A percentile compares a stretch with the other conserved stretches of the same genome.
Evolutionary conservation across 1,140 invertebrate genomes (phyloP).

Genomic region (Palaemon carinicauda): DNA sequence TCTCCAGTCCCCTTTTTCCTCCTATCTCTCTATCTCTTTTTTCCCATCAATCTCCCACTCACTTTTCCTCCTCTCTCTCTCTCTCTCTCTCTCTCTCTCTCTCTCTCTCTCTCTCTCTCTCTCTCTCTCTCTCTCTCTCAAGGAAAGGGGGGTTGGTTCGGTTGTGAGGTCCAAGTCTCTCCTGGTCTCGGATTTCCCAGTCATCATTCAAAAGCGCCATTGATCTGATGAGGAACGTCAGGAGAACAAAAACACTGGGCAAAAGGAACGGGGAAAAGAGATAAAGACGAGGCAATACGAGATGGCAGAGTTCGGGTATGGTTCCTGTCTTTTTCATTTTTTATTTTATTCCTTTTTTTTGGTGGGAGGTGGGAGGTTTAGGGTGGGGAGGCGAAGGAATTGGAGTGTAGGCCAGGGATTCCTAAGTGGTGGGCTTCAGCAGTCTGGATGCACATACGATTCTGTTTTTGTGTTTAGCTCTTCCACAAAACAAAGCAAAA

Average conservation of each 20-base stretch:
- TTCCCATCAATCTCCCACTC: not conserved
- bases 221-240: conserved; percentile 7
- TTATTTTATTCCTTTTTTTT: no score
- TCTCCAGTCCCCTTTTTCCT: not conserved
- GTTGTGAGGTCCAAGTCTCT: no score
- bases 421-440: no score
- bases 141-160: no score
- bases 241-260: not conserved
- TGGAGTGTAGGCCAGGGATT: no score
- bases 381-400: no score
- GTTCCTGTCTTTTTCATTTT: no score
- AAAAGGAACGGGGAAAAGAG: not conserved
- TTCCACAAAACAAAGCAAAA: no score
- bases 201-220: conserved; percentile 2
- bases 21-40: not conserved
- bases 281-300: not conserved
- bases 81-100: not conserved
- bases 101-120: conserved; percentile 20
- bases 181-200: no score
- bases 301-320: not conserved
- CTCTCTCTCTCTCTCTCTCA: conserved; percentile 22
- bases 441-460: no score
- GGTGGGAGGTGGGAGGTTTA: no score
- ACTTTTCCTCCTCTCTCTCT: not conserved
- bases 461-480: no score